Evolutionary conservation across 1,140 invertebrate genomes (phyloP).

Genomic region (Penaeus chinensis): DNA sequence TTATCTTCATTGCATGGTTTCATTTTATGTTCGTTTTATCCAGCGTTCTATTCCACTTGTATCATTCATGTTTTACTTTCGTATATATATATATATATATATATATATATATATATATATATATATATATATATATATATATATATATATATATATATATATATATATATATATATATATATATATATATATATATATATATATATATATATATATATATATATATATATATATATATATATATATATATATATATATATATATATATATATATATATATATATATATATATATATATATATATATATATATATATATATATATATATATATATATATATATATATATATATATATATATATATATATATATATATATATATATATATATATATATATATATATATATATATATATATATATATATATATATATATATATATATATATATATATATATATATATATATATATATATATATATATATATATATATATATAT

Average conservation of each 20-base stretch:
- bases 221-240: conserved; percentile 7
- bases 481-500: no score
- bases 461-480: no score
- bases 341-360: no score
- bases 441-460: no score
- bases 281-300: neutral
- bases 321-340: no score
- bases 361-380: no score
- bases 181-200: neutral
- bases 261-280: conserved; percentile 22
- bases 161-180: neutral
- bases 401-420: no score
- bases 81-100: neutral
- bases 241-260: conserved; percentile 17
- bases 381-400: no score
- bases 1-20: no score
- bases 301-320: neutral
- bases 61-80: neutral
- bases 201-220: conserved; percentile 15
- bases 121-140: neutral
- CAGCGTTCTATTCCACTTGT: no score
- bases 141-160: neutral
- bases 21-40: no score
- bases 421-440: no score
- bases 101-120: neutral